Base-by-base conservation (phyloP, 2,888 invertebrate genomes). In the Thereva unica region DNA sequence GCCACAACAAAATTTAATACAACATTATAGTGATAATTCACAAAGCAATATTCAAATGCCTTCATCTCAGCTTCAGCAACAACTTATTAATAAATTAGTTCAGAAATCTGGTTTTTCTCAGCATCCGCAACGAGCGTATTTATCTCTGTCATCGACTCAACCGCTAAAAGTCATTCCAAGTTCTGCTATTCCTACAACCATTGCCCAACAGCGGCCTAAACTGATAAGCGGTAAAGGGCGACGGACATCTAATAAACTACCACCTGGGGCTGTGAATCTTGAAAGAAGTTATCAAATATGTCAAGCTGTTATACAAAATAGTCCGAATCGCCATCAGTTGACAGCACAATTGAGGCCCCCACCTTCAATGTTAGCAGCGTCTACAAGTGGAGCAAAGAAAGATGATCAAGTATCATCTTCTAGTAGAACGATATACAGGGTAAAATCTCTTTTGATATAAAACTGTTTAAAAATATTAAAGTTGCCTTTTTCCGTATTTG, bases 231-330 rank as follows among this genome's bases (percentile, higher is more conserved):
- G 79, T 56, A 80, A 80, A 65, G 80, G 80, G 4, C 77, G 79
- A 23, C 77, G 78, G 68, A 76, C 78, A 73, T 84, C 86, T 5
- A 90, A 88, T 75, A 90, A 90, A 78, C 88, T 92, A 69, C 93
- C 94, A 0, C 94, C 93, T 0, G 94, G 94, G 1, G 92, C 92
- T 4, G 93, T 96, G 42, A 96, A 97, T 82, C 82, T 96, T 64
- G 95, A 96, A 78, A 86, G 97, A 66, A 96, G 96, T 78, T 94
- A 95, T 80, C 95, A 96, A 82, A 97, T 97, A 74, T 93, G 93
- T 75, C 92, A 91, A 80, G 92, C 92, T 50, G 92, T 92, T n/a
- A 93, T 97, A 71, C 94, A 95, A 82, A 95, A 93, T 80, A 95
- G 94, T 77, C 93, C 93, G 0, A 95, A 95, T 82, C 85, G 94